Base-by-base conservation (phyloP, 2,797 vertebrate species). In the Chelonia mydas region DNA sequence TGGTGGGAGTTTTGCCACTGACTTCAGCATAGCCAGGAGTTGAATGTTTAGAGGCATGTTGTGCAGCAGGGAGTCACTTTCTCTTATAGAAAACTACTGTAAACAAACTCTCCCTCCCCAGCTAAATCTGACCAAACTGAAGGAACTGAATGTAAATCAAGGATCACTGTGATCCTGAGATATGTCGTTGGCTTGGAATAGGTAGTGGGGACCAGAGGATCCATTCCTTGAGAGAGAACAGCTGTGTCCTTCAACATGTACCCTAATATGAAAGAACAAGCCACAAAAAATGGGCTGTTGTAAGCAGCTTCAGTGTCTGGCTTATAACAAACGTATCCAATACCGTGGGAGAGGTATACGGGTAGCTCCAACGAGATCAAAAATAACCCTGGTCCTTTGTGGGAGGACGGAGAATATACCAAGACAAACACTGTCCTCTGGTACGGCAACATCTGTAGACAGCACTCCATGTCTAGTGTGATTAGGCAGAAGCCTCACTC, bases 331-430 rank as follows among this genome's bases (percentile, higher is more conserved):
- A 65, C 57, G 65, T 91, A 57, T 94, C 72, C 50, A 78, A 3
- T 51, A 49, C 76, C 80, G 21, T 49, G 51, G 79, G 61, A 28
- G 54, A 86, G 90, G 61, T 61, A 61, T 79, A 93, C 92, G 37
- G 88, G 49, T 90, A 21, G 51, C 21, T 53, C 19, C 51, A 53
- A 53, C 0, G 19, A 82, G 86, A 88, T 77, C 45, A 51, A 55
- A 85, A 94, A 72, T 61, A 41, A 79, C 81, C 94, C 61, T 81
- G 45, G 94, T 74, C 88, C 88, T 95, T 82, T 28, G 55, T 23
- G 11, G 55, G 27, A 57, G 55, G 27, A 57, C 5, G 5, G 55
- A 28, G 61, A 25, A 2, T 91, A 92, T 84, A 94, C 95, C 94
- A 86, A 95, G 86, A 27, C 23, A 7, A 50, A 41, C 87, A 59